Base-by-base conservation (phyloP, 1,140 invertebrate genomes). In the Drosophila burlai region DNA sequence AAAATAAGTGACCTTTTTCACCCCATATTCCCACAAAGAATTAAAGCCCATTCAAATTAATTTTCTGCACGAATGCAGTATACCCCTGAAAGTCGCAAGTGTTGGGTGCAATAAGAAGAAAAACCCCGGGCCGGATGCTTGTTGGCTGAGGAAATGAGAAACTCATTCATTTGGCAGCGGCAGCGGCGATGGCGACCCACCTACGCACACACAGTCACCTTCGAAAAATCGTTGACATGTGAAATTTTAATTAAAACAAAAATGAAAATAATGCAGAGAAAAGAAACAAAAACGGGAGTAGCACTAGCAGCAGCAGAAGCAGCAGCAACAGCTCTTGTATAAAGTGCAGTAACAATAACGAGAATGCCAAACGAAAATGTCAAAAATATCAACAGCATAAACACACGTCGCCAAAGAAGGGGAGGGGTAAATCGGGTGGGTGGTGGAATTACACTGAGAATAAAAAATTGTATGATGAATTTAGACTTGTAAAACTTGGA, bases 241-340 rank as follows among this genome's bases (percentile, higher is more conserved):
- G 83, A 85, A 89, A 87, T 84, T 81, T 87, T 87, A 87, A 80
- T 80, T 83, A 83, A 78, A 77, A 87, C 80, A 83, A 63, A 87
- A 87, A 87, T 71, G 80, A 83, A 83, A 80, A 80, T 83, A 86
- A 83, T 76, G 69, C 60, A 80, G 64, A 42, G 18, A 75, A 77
- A 34, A 60, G 36, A 52, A 65, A 75, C 59, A 47, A 50, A 43
- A 61, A 62, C 38, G 47, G 47, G 24, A 43, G 55, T 26, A 50
- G 59, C 60, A 76, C 36, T 36, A 55, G 21, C 42, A 43, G 40
- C 34, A 49, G 34, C 63, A 67, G 52, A 29, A 55, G 21, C 42
- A 43, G 40, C 34, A 49, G 34, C 63, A 67, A 58, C 34, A 49
- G 49, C 49, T 71, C 31, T 75, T 61, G 49, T 50, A 67, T 43